Base-by-base conservation (phyloP, 2,888 invertebrate species). In the Leptarthrus brevirostris region DNA sequence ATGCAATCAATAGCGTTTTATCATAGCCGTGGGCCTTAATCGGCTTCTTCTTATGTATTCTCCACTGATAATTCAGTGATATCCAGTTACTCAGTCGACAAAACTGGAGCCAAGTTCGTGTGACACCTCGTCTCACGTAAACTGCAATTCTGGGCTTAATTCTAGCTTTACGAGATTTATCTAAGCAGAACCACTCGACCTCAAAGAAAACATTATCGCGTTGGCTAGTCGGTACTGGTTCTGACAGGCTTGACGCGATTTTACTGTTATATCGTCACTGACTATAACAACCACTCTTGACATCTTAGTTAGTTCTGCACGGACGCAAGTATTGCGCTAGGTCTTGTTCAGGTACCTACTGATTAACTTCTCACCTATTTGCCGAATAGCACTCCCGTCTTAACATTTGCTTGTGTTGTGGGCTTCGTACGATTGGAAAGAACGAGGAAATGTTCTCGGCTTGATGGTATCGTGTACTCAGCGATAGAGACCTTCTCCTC, bases 261-360 rank as follows among this genome's bases (percentile, higher is more conserved):
- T 58, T 58, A 58, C 58, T 58, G 58, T 58, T 58, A 58, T 58
- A 16, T 58, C 18, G 34, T 36, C 49, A 18, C 58, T 58, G 20
- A 34, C 36, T 18, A n/a, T 36, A 3, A 20, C 20, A 4, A 58
- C 30, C 20, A 40, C 36, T 8, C 18, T 34, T 16, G 20, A 36
- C 58, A 36, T 30, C 20, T 5, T 10, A 30, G 12, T 58, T 58
- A 36, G 58, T 18, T 36, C 1, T 2, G 53, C 4, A 12, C 12
- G 40, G n/a, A n/a, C 40, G n/a, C 8, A 40, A 12, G 40, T 40
- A 12, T 40, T 40, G 1, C 4, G 30, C 30, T 14, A 30, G 24
- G 26, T 30, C 3, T 26, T 54, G 5, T 0, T 14, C 16, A 16
- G 8, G 14, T 26, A 10, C 26, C n/a, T n/a, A n/a, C n/a, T n/a